phyloP scores from a whole-genome alignment of 2,113 vertebrate genomes.

The Mobula birostris region DNA sequence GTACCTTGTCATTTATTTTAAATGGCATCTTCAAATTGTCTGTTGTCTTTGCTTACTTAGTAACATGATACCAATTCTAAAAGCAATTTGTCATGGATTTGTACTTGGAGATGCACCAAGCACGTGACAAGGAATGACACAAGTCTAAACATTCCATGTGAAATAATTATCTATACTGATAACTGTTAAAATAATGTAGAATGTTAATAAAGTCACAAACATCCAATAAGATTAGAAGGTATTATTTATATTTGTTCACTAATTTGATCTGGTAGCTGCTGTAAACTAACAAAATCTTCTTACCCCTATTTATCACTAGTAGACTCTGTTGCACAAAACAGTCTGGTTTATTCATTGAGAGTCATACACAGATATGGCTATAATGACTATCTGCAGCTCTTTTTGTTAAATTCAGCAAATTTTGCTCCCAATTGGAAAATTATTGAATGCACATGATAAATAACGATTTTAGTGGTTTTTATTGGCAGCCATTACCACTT shows the following conservation, averaged over 20 bases:
- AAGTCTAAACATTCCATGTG: background rate
- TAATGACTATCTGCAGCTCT: background rate
- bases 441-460: background rate
- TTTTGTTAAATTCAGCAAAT: background rate
- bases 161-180: background rate
- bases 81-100: background rate
- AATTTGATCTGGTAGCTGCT: background rate
- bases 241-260: background rate
- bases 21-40: background rate
- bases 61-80: background rate
- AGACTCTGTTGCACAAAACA: background rate
- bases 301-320: background rate
- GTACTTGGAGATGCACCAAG: background rate
- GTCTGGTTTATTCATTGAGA: background rate
- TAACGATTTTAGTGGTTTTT: background rate
- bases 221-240: background rate
- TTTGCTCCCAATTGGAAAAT: background rate
- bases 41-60: background rate
- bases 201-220: background rate
- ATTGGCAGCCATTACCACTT: background rate
- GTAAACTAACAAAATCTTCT: background rate
- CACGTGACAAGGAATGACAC: background rate
- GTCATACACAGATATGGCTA: background rate
- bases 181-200: background rate
- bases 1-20: background rate